Evolutionary conservation across 2,797 vertebrate species (phyloP), one percentile per base, ranked within the genome.

Genomic region (Enteromius fasciolatus): DNA sequence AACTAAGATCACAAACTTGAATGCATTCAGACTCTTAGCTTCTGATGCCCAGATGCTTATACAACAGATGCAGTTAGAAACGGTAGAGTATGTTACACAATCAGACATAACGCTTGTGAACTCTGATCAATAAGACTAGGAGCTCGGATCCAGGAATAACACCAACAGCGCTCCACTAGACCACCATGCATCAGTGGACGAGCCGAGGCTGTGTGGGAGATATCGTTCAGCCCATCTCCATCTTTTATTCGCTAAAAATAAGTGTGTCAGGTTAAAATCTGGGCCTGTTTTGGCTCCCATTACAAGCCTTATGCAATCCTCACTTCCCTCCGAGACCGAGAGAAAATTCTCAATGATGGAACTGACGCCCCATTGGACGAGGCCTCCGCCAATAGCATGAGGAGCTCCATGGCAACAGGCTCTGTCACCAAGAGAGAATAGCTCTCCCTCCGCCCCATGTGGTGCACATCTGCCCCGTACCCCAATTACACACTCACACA

Each of bases 341-440:
- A 41, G 63, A 94, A 95, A 94, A 93, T 94, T 95, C 94, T 95
- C 94, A 95, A 95, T 95, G 94, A 95, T 95, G 94, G 94, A 95
- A 95, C 92, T 46, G 91, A 87, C 90, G 89, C 90, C 89, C 90
- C 87, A 98, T 95, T 98, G 97, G 97, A 90, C 90, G 82, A 85
- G 52, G 78, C 81, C 86, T 94, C 92, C 90, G 79, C 97, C 97
- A 98, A 97, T 97, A 86, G 90, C 91, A 93, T 90, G 76, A 90
- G 70, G 91, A 92, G 94, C 92, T 96, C 97, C 97, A 96, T 97
- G 93, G 97, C 95, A 98, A 99, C 96, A 92, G 88, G 93, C 94
- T 95, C 93, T 96, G 94, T 97, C 91, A 93, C 97, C 93, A 97
- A 92, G 95, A 93, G 96, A 95, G 94, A 96, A 93, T 81, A 93